Evolutionary conservation across 2,113 vertebrate genomes (phyloP).

Genomic region (Ptilonorhynchus violaceus): DNA sequence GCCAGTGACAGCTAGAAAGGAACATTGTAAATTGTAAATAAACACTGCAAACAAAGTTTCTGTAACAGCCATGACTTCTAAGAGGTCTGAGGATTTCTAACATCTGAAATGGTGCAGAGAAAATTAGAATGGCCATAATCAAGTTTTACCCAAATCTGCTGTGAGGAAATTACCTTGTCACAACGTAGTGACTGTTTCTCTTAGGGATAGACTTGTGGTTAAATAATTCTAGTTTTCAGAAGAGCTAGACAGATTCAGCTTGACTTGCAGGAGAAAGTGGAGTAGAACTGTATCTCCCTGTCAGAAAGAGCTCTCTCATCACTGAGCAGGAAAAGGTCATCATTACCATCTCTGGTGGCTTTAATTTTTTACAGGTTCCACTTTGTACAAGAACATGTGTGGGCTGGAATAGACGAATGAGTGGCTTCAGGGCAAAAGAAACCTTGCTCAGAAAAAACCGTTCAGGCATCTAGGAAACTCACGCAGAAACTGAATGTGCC

Average conservation of each 20-base stretch:
- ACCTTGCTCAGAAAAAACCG: not conserved
- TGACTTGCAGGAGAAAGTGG: not conserved
- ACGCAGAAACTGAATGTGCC: not conserved
- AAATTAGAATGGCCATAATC: not conserved
- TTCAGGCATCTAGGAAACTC: not conserved
- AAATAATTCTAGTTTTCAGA: not conserved
- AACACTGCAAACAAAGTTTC: not conserved
- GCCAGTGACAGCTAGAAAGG: not conserved
- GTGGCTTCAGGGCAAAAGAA: not conserved
- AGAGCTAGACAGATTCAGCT: not conserved
- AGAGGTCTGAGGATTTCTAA: not conserved
- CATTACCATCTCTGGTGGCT: not conserved
- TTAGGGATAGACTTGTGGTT: not conserved
- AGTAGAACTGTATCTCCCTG: not conserved
- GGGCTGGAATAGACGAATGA: not conserved
- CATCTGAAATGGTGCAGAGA: not conserved
- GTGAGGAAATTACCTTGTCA: not conserved
- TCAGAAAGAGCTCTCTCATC: not conserved
- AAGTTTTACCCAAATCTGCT: not conserved
- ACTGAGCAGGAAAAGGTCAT: not conserved
- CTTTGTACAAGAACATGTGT: not conserved
- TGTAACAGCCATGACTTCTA: not conserved
- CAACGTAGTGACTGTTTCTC: not conserved
- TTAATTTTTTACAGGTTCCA: not conserved
- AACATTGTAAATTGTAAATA: not conserved